Conservation (phyloP, 2,797 vertebrate species). For the Brotula barbata region DNA sequence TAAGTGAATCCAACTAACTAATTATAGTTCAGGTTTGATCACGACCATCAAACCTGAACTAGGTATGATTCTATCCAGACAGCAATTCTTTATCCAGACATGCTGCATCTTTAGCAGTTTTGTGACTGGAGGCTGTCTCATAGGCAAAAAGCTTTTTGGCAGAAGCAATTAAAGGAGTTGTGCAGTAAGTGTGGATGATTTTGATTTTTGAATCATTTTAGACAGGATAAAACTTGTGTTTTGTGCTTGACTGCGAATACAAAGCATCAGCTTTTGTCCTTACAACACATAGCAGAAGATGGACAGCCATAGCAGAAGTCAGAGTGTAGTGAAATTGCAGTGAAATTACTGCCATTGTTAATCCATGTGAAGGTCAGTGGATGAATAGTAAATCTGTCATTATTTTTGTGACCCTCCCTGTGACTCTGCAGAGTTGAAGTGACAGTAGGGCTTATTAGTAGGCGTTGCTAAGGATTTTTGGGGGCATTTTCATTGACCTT, state of each 20-base stretch:
- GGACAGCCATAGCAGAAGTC: constrained; percentile 33
- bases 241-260: too few species aligned
- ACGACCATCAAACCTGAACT: too few species aligned
- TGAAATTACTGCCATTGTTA: constrained; percentile 24
- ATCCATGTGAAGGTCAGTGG: constrained; percentile 35
- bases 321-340: constrained; percentile 19
- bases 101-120: too few species aligned
- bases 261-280: constrained; percentile 10
- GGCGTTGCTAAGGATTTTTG: constrained; percentile 18
- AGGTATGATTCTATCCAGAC: too few species aligned
- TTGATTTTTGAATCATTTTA: too few species aligned
- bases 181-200: too few species aligned
- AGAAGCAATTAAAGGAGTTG: not conserved
- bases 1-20: too few species aligned
- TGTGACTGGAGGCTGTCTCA: too few species aligned
- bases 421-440: constrained; percentile 36
- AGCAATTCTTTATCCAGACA: too few species aligned
- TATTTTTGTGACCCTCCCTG: constrained; percentile 41
- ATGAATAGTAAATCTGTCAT: constrained; percentile 56
- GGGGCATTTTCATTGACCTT: constrained; percentile 37
- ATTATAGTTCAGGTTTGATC: too few species aligned
- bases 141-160: constrained; percentile 1
- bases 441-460: constrained; percentile 46
- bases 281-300: not conserved
- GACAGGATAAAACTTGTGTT: not conserved